Base-by-base conservation (phyloP, 2,113 vertebrate genomes). In the Salvelinus namaycush region DNA sequence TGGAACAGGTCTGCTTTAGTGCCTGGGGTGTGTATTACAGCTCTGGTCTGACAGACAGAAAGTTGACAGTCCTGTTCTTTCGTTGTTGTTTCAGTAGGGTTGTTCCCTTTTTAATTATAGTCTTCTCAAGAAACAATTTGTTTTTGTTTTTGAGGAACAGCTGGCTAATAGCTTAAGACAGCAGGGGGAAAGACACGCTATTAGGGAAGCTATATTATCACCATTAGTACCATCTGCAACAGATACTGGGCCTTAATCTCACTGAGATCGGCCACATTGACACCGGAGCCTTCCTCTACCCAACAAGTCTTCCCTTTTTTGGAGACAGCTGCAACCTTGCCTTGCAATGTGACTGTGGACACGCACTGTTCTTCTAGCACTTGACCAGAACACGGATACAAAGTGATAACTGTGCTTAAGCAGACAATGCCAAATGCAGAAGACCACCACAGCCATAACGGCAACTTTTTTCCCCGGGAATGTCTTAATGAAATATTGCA, bases 271-370 rank as follows among this genome's bases (percentile, higher is more conserved):
- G 34, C 66, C 67, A 60, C 24, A 11, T 22, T 74, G 77, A 79
- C 77, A 79, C 77, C 72, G 51, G 77, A 74, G 72, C 59, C 51
- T 29, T 31, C 60, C 5, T 34, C 18, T 68, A 68, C 27, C 26
- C 29, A 27, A 24, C 60, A 74, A 39, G 72, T 24, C 59, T 74
- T 65, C 34, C 29, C 57, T 74, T 80, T 64, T 72, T 29, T 72
- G 20, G 73, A 57, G 66, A 80, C 79, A 80, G 79, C 79, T 80
- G 74, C 74, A 68, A 70, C 31, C 27, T 67, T n/a, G 69, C 31
- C 44, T 72, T n/a, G 69, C 27, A 59, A 72, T 76, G 69, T 60
- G 60, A 67, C 68, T 67, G 49, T 59, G 49, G n/a, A 51, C 64
- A 67, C 62, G 24, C 74, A 80, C 51, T 27, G 20, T 57, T 72